These are phyloP conservation scores for Abramis brama DNA, from an alignment of 2,113 vertebrate species.

Conservation along the genomic window DNA sequence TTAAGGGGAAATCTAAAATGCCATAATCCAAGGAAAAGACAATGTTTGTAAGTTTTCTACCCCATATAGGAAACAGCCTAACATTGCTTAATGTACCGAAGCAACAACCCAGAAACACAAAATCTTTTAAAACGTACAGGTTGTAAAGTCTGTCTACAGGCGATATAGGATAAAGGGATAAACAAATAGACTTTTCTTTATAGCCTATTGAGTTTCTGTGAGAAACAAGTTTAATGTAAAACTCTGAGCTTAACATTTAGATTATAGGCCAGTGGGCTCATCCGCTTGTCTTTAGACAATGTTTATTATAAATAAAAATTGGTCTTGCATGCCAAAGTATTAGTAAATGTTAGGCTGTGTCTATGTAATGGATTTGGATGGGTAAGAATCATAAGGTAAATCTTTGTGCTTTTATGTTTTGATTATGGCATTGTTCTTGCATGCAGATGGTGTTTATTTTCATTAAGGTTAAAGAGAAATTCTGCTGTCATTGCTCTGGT, in stretches of 20 bases:
- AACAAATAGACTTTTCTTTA: not conserved
- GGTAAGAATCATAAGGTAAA: not conserved
- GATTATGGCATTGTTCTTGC: constrained; percentile 4
- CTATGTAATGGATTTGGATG: not conserved
- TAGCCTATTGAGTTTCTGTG: not conserved
- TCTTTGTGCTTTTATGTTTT: not conserved
- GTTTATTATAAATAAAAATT: constrained; percentile 3
- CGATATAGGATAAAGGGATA: not conserved
- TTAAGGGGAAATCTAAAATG: not conserved
- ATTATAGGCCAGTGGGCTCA: not conserved
- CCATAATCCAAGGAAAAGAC: not conserved
- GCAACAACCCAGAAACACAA: not conserved
- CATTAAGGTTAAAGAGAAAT: not conserved
- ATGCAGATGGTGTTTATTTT: constrained; percentile 1
- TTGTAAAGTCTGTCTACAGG: constrained; percentile 23
- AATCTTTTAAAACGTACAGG: not conserved
- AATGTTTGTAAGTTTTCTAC: not conserved
- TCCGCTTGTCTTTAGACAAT: not conserved
- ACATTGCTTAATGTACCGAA: constrained; percentile 20
- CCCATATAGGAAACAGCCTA: not conserved
- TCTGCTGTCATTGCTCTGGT: not conserved
- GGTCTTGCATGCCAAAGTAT: not conserved
- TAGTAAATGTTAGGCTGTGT: not conserved
- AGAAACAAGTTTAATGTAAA: not conserved
- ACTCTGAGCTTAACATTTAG: not conserved